Evolutionary conservation across 2,888 invertebrate genomes (phyloP), one percentile per base, ranked within the genome.

Genomic region (Hesperia comma): DNA sequence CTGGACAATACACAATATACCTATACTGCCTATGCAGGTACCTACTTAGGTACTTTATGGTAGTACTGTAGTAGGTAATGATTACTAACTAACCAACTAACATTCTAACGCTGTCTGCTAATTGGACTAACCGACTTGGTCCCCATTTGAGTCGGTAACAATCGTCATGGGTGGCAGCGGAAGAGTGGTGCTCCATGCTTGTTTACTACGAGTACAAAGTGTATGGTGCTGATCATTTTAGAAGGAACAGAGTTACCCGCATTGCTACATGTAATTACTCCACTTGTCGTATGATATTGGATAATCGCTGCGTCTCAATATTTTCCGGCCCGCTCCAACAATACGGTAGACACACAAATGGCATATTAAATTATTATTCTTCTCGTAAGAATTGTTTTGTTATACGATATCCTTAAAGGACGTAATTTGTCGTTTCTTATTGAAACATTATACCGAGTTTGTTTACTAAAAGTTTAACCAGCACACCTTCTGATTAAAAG

Each of bases 401-500:
- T 15, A 33, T 26, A 51, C 1, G 12, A 51, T 26, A 51, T 53
- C 14, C 61, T 40, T 41, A 40, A 40, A 53, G 26, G 43, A 41
- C 53, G 26, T 19, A 56, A 46, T 56, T 63, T 33, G 63, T 56
- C 32, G 3, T 57, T 57, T 49, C 56, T 63, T 8, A 56, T 56
- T 63, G 57, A 46, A 64, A 57, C 41, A 58, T 41, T 26, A 41
- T 49, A 58, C 57, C 19, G 33, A 46, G 46, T 46, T 41, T 33
- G 46, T 63, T 63, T 40, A 63, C 40, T 15, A 19, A 15, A 51
- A 66, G 53, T 58, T 41, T 58, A 49, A 46, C 53, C 32, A 21
- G 15, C 43, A 33, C 53, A 46, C 8, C 33, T 61, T 49, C 53
- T 68, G 55, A 66, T 70, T 73, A 73, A 74, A 71, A 71, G 69